Conservation (phyloP, 2,888 invertebrate genomes). For the Epinotia bilunana region DNA sequence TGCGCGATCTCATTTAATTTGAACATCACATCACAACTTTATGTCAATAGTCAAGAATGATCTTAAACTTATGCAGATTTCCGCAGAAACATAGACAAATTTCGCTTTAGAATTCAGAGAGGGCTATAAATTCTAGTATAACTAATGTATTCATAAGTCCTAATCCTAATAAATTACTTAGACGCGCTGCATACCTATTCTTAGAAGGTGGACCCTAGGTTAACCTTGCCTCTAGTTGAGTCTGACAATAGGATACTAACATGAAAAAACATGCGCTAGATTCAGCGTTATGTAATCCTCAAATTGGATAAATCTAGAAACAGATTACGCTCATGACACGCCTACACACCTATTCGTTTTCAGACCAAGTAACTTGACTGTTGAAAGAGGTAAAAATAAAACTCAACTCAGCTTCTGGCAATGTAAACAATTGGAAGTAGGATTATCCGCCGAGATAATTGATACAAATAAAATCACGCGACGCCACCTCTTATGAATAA, state of each 20-base stretch:
- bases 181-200: slow-evolving; percentile 48
- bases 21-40: not conserved
- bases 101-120: not conserved
- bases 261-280: slow-evolving; percentile 43
- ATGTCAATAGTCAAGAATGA: not conserved
- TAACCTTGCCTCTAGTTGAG: slow-evolving; percentile 52
- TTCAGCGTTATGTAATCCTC: slow-evolving; percentile 46
- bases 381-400: not conserved
- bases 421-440: not conserved
- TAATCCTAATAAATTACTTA: slow-evolving; percentile 34
- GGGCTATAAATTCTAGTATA: slow-evolving; percentile 30
- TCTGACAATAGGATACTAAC: slow-evolving; percentile 50
- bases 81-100: not conserved
- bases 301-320: slow-evolving; percentile 43
- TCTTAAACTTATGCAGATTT: not conserved
- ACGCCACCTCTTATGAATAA: slow-evolving; percentile 25
- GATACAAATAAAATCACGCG: slow-evolving; percentile 15
- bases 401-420: not conserved
- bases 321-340: slow-evolving; percentile 23
- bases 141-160: slow-evolving; percentile 26
- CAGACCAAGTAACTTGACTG: slow-evolving; percentile 4
- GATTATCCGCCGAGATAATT: not conserved
- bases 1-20: not conserved
- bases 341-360: not conserved
- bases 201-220: slow-evolving; percentile 50